Evolutionary conservation across 30 jellyfish, hydroid and myxozoan genomes (phyloP).

Genomic region (Aurelia sp.): DNA sequence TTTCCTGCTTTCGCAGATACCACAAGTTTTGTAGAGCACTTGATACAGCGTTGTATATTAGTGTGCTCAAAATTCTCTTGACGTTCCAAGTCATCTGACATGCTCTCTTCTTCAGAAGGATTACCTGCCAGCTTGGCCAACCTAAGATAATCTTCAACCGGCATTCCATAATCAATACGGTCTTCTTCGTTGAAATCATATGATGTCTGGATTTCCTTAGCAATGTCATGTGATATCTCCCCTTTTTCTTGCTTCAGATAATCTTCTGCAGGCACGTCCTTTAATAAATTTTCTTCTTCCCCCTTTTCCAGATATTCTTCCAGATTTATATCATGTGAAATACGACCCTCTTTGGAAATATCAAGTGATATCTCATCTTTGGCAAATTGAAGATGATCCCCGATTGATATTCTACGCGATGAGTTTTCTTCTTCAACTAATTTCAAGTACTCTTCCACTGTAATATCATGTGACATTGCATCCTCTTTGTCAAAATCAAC

Average conservation of each 20-base stretch:
- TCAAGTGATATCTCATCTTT: too few relatives aligned
- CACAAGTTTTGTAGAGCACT: too few relatives aligned
- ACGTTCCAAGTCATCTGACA: too few relatives aligned
- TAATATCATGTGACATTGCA: background rate
- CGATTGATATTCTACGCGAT: background rate
- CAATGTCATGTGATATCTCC: too few relatives aligned
- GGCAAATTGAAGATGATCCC: background rate
- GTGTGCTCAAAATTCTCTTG: too few relatives aligned
- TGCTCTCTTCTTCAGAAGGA: too few relatives aligned
- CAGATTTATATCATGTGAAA: background rate
- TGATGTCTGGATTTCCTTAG: too few relatives aligned
- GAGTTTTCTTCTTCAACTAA: background rate
- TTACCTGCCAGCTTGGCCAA: background rate
- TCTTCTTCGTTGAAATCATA: too few relatives aligned
- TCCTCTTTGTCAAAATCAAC: background rate
- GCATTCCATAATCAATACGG: background rate
- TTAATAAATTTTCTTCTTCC: background rate
- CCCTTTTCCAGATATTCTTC: background rate
- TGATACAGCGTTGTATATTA: too few relatives aligned
- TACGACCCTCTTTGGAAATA: background rate
- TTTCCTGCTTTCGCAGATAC: too few relatives aligned
- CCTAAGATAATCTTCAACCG: slow-evolving; percentile 7
- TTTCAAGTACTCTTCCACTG: background rate
- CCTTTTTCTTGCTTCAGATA: background rate
- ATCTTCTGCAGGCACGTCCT: background rate